A percentile compares a stretch with the other conserved stretches of the same genome.
Evolutionary conservation across 35 echinoderm and acorn worm species (phyloP).

Genomic region (Ophioderma brevispina): DNA sequence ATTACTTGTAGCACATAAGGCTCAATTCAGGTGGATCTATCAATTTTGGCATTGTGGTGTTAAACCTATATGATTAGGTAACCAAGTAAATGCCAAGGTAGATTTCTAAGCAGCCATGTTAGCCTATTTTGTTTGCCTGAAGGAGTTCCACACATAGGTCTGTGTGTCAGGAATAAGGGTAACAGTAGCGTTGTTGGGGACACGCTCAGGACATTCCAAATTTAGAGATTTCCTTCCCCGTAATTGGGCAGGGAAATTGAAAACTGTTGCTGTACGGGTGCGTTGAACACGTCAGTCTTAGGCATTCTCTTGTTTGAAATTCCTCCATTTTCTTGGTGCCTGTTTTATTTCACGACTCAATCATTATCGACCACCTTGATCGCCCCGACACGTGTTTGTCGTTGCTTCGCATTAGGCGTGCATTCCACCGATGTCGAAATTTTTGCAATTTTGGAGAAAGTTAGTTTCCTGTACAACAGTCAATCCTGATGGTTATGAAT

Average conservation of each 20-base stretch:
- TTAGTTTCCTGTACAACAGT: conserved; percentile 6
- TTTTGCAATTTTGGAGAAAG: not conserved
- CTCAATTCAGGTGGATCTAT: too few relatives aligned
- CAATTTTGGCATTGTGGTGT: too few relatives aligned
- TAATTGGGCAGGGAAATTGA: not conserved
- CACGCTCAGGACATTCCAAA: conserved; percentile 9
- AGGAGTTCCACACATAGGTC: too few relatives aligned
- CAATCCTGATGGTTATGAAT: not conserved
- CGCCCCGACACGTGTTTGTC: not conserved
- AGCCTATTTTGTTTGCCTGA: not conserved
- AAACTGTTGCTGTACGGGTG: not conserved
- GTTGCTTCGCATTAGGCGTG: not conserved
- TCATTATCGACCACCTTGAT: not conserved
- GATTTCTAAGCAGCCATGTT: not conserved
- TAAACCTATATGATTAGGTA: too few relatives aligned
- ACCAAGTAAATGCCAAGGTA: too few relatives aligned
- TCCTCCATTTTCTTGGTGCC: not conserved
- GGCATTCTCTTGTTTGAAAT: not conserved
- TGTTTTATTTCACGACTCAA: conserved; percentile 10
- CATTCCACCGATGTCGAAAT: not conserved
- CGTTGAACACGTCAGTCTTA: not conserved
- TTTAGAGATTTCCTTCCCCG: not conserved
- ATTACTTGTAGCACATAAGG: too few relatives aligned
- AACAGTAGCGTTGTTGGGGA: conserved; percentile 4
- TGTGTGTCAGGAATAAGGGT: not conserved